Conservation (phyloP, 1,140 invertebrate genomes). For the Portunus trituberculatus region DNA sequence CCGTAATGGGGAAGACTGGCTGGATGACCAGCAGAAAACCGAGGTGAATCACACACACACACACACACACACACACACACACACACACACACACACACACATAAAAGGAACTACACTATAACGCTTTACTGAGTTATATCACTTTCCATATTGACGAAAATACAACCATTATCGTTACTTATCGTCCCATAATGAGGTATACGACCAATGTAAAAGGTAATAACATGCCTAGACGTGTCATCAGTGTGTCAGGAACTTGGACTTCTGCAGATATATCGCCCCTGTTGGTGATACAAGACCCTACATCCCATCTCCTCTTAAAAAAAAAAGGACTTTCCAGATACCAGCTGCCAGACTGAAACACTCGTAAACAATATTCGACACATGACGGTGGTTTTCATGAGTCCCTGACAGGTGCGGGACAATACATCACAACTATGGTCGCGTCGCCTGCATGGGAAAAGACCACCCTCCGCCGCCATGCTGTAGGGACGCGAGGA, state of each 20-base stretch:
- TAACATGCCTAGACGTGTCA: neutral
- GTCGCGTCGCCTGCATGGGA: neutral
- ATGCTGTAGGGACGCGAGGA: neutral
- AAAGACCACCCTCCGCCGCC: neutral
- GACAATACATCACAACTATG: neutral
- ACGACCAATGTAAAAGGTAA: neutral
- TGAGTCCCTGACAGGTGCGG: neutral
- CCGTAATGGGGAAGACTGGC: too few species aligned
- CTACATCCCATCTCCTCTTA: too few species aligned
- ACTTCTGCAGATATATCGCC: neutral
- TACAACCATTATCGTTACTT: neutral
- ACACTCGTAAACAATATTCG: constrained; percentile 22
- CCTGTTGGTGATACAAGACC: neutral
- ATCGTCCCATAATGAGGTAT: neutral
- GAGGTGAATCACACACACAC: too few species aligned
- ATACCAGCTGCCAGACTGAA: neutral
- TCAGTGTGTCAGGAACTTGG: neutral
- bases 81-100: neutral
- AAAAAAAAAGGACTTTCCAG: neutral
- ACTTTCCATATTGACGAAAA: neutral
- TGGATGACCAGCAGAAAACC: too few species aligned
- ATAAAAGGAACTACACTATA: neutral
- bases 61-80: too few species aligned
- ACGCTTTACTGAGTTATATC: neutral
- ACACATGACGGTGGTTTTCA: neutral